Evolutionary conservation across 2,888 invertebrate species (phyloP).

Genomic region (Sinotaia quadrata): DNA sequence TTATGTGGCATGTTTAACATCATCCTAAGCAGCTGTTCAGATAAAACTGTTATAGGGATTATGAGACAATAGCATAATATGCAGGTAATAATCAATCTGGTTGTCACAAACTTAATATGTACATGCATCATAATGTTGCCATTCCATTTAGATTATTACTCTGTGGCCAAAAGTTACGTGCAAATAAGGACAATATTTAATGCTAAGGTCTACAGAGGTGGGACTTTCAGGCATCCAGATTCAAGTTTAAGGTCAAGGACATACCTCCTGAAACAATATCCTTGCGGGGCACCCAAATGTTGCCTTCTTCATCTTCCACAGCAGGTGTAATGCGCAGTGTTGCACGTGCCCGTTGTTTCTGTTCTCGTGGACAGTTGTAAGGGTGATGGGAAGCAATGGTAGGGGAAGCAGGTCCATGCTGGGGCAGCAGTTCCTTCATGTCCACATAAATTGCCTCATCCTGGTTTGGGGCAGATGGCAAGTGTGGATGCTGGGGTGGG

Average conservation of each 20-base stretch:
- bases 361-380: slow-evolving; percentile 35
- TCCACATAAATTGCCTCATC: slow-evolving; percentile 35
- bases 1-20: too few species aligned
- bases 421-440: slow-evolving; percentile 33
- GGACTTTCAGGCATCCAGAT: too few species aligned
- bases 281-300: slow-evolving; percentile 50
- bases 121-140: too few species aligned
- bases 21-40: too few species aligned
- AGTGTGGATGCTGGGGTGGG: slow-evolving; percentile 4
- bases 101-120: too few species aligned
- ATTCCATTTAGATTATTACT: too few species aligned
- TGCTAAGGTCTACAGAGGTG: too few species aligned
- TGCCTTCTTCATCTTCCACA: slow-evolving; percentile 43
- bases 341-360: slow-evolving; percentile 48
- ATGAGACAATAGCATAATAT: too few species aligned
- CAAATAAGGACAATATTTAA: too few species aligned
- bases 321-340: slow-evolving; percentile 51
- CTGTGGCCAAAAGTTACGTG: too few species aligned
- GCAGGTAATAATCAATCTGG: too few species aligned
- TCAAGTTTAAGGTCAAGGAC: slow-evolving; percentile 24
- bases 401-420: slow-evolving; percentile 2
- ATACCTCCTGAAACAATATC: slow-evolving; percentile 4
- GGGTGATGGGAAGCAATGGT: not conserved
- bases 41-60: too few species aligned
- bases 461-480: slow-evolving; percentile 16